Base-by-base conservation (phyloP, 2,113 vertebrate species). In the Petrocephalus zakoni region DNA sequence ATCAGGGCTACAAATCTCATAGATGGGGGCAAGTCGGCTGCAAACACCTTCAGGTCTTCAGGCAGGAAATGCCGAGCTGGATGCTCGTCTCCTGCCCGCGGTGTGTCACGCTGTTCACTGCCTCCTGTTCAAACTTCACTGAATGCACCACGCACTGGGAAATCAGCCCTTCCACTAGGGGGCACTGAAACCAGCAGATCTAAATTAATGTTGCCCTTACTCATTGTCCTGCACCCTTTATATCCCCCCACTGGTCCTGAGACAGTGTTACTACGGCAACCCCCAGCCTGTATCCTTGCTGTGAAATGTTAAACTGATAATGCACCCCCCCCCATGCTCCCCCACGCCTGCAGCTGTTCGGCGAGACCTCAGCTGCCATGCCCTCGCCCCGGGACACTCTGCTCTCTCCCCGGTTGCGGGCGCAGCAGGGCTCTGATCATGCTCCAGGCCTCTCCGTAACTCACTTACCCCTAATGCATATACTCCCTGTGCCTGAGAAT, bases 381-480 rank as follows among this genome's bases (percentile, higher is more conserved):
- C 46, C 46, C 47, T n/a, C 47, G 21, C n/a, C 46, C 22, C 2
- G n/a, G 81, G 81, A 22, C 81, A 47, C 42, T 51, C 42, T 7
- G 2, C 78, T 25, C 47, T 42, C 42, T 9, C 25, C 52, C 13
- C 2, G 11, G 3, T 4, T 34, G 84, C 21, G 7, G 17, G 8
- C 19, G 5, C n/a, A 6, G 34, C 4, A 5, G 53, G 15, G 22
- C 55, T 75, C 6, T 61, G 55, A 17, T 68, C 13, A 22, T 25
- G 49, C 64, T 85, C 90, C 83, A 88, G 78, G 87, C 55, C 90
- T 90, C 88, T 89, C 68, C 82, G 37, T 93, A 94, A 93, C 93
- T 88, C 87, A 88, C 92, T 91, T 94, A 93, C 4, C 15, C 64
- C 88, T 93, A 93, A 95, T 93, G 92, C 90, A 92, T 89, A 92